Evolutionary conservation across 2,113 vertebrate species (phyloP).

Genomic region (Baryphthengus martii): DNA sequence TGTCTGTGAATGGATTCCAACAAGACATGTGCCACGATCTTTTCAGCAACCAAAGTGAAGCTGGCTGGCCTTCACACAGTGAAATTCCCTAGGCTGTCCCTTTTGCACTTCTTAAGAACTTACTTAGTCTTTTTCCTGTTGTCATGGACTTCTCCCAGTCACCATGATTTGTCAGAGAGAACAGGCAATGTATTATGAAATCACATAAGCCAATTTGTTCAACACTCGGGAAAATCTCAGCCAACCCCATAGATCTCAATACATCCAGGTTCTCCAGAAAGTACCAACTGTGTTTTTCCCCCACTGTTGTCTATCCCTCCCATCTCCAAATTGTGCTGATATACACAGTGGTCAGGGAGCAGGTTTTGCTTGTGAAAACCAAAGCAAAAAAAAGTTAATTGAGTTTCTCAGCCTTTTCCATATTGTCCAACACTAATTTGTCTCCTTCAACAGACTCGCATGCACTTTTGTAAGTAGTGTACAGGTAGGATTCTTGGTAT

Average conservation of each 20-base stretch:
- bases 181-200: neutral
- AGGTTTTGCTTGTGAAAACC: neutral
- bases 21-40: neutral
- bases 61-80: neutral
- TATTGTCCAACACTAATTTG: neutral
- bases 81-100: neutral
- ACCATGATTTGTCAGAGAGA: neutral
- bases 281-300: neutral
- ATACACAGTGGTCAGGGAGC: neutral
- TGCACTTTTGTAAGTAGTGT: neutral
- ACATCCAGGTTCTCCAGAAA: neutral
- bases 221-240: neutral
- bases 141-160: neutral
- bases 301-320: neutral
- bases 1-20: neutral
- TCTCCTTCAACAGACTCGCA: neutral
- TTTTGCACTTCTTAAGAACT: neutral
- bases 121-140: neutral
- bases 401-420: neutral
- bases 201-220: neutral
- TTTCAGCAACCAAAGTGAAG: neutral
- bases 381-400: neutral
- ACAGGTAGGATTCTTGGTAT: neutral
- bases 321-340: neutral
- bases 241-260: neutral